Evolutionary conservation across 1,140 invertebrate genomes (phyloP), one percentile per base, ranked within the genome.

Genomic region (Drosophila murphyi): DNA sequence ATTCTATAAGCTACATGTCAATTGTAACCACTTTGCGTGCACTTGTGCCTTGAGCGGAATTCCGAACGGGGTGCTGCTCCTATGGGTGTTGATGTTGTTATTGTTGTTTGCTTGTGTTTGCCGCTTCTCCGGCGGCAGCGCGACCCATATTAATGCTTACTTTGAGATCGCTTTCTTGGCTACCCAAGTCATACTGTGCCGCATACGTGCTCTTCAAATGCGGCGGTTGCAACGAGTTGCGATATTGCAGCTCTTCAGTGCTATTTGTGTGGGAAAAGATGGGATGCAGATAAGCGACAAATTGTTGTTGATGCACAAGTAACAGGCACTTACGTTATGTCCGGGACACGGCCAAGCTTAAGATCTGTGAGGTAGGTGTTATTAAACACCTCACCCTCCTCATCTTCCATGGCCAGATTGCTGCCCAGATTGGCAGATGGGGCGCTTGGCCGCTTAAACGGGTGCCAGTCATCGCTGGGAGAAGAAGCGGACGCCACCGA

Each of bases 131-230:
- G 20, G 20, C 20, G 20, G 20, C 20, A 20, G 20, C 20, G 32
- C 34, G 4, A 45, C n/a, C 28, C 2, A 7, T 28, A 3, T 37
- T 12, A 28, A 28, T 71, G 78, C 91, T 93, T 94, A 96, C 96
- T 94, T 96, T 97, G 35, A 97, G 95, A 80, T 96, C 96, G 47
- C 97, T 96, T 78, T 97, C 96, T 51, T 95, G 41, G 94, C 91
- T 28, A 92, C 80, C 47, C 93, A 93, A 80, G 95, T 96, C 92
- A 94, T 96, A 94, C 97, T 97, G 2, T 0, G 96, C 96, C 0
- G 97, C 96, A 93, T 98, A 98, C 0, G 97, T 96, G 72, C 96
- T 97, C 93, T 96, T 97, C 56, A 98, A 93, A 92, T 98, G 98
- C 4, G 97, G 97, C 20, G 95, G 96, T 72, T 96, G 96, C 55